These are phyloP conservation scores for Tolypeutes matacus DNA, from an alignment of 2,797 vertebrate genomes.

Conservation along the genomic window DNA sequence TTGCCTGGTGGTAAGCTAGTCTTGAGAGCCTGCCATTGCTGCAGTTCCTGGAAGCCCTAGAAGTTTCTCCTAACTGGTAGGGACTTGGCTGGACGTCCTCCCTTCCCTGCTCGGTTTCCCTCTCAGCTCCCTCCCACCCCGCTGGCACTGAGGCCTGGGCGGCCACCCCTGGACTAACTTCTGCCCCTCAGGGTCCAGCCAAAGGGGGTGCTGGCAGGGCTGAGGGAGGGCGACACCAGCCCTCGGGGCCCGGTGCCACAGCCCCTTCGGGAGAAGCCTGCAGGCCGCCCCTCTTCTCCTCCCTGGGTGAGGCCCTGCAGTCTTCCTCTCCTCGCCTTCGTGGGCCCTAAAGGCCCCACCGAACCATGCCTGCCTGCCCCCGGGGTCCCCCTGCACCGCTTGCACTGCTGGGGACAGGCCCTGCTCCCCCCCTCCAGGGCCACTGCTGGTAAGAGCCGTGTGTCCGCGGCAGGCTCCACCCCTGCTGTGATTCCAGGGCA, in stretches of 20 bases:
- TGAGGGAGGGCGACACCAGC: too few species aligned
- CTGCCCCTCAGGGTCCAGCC: rapidly evolving
- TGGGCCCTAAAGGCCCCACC: not conserved
- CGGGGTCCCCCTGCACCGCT: rapidly evolving
- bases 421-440: rapidly evolving
- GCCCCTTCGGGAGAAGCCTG: too few species aligned
- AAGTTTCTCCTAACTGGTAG: too few species aligned
- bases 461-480: not conserved
- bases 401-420: too few species aligned
- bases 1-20: rapidly evolving
- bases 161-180: rapidly evolving
- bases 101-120: too few species aligned
- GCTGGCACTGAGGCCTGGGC: rapidly evolving
- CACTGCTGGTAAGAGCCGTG: rapidly evolving
- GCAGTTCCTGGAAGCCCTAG: rapidly evolving
- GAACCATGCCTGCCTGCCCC: rapidly evolving
- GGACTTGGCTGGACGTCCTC: rapidly evolving
- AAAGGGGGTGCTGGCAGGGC: not conserved
- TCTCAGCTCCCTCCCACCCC: rapidly evolving
- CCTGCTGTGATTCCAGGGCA: rapidly evolving
- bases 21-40: rapidly evolving
- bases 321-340: rapidly evolving
- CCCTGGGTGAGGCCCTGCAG: rapidly evolving
- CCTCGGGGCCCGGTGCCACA: too few species aligned
- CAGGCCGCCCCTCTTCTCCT: rapidly evolving